A percentile compares a stretch with the other conserved stretches of the same genome.
These are phyloP conservation scores for Crotophaga sulcirostris DNA, from an alignment of 2,113 vertebrate genomes.

Conservation along the genomic window DNA sequence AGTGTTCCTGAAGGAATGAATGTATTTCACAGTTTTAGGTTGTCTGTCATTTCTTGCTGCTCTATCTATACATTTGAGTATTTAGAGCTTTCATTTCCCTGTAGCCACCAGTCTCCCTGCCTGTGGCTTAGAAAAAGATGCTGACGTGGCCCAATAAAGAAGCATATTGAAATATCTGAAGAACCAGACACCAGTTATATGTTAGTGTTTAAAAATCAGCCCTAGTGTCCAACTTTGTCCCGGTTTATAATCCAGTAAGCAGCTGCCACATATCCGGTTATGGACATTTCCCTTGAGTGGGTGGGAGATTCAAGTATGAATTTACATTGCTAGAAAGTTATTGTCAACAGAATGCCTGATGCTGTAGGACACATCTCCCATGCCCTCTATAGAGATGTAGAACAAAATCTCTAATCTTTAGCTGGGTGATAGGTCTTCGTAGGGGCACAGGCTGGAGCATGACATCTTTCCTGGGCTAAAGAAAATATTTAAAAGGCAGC, in stretches of 20 bases:
- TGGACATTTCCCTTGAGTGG: not conserved
- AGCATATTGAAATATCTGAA: not conserved
- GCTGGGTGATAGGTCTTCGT: rapidly evolving
- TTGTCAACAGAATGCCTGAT: not conserved
- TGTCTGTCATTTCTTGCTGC: not conserved
- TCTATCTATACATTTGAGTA: not conserved
- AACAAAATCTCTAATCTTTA: not conserved
- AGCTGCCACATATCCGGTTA: not conserved
- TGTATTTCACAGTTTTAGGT: not conserved
- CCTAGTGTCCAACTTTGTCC: not conserved
- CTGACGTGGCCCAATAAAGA: not conserved
- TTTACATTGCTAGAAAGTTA: not conserved
- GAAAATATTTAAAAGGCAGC: not conserved
- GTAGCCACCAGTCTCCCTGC: not conserved
- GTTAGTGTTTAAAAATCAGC: not conserved
- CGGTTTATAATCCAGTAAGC: not conserved
- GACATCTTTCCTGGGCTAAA: not conserved
- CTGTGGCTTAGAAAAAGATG: not conserved
- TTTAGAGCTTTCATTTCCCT: not conserved
- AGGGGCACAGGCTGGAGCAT: rapidly evolving
- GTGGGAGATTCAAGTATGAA: not conserved
- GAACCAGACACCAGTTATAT: not conserved
- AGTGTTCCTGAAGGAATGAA: not conserved
- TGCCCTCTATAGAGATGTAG: not conserved
- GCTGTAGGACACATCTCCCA: not conserved